Evolutionary conservation across 2,113 vertebrate genomes (phyloP).

Genomic region (Bothrops jararaca): DNA sequence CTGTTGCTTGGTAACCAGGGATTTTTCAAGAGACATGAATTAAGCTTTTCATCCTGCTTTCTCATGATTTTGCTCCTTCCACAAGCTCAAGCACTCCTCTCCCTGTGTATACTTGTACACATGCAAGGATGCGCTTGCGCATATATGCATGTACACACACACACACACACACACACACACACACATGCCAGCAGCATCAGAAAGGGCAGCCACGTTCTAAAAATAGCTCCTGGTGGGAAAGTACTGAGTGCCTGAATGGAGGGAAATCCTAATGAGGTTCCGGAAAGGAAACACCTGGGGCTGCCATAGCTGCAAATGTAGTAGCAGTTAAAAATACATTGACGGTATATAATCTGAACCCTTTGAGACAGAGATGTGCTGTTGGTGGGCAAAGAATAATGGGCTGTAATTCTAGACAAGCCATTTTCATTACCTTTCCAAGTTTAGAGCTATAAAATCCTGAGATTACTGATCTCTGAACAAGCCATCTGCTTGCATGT

Average conservation of each 20-base stretch:
- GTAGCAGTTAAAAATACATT: conserved; percentile 6
- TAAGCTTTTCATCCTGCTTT: not conserved
- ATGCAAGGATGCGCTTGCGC: too few species aligned
- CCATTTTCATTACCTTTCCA: not conserved
- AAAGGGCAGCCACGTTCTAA: conserved; percentile 7
- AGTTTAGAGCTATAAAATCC: not conserved
- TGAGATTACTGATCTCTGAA: not conserved
- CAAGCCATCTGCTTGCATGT: not conserved
- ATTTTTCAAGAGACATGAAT: conserved; percentile 18
- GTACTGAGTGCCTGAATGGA: conserved; percentile 13
- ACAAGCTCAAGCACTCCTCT: not conserved
- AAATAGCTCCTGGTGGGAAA: conserved; percentile 29
- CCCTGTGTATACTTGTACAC: not conserved
- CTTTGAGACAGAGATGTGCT: not conserved
- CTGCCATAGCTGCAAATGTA: not conserved
- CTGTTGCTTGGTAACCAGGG: conserved; percentile 27
- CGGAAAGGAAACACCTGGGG: conserved; percentile 29
- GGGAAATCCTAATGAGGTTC: conserved; percentile 28
- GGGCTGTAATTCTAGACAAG: not conserved
- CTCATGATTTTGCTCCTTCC: not conserved
- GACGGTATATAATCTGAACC: not conserved
- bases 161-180: not conserved
- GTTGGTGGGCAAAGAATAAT: not conserved
- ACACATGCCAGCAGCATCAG: not conserved
- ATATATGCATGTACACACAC: not conserved